phyloP scores from a whole-genome alignment of 30 jellyfish, hydroid and myxozoan species.

The Hydra vulgaris region DNA sequence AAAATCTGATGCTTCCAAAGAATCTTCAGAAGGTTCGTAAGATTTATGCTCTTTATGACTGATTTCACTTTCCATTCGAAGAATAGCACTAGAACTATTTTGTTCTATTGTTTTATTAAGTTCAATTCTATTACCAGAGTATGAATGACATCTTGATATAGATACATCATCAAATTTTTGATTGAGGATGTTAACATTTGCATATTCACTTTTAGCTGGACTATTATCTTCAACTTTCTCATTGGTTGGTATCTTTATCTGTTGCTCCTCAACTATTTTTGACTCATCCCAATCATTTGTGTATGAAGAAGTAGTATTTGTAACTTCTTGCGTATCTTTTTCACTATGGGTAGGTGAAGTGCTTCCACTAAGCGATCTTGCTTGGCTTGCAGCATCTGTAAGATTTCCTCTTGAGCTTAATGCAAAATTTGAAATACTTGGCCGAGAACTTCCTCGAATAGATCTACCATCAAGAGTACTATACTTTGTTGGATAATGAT shows the following conservation, averaged over 20 bases:
- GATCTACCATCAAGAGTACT: conserved; percentile 39
- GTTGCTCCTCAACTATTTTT: background rate
- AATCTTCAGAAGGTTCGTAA: background rate
- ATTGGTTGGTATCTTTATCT: background rate
- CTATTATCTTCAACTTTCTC: background rate
- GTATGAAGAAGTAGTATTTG: background rate
- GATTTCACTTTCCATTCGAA: conserved; percentile 18
- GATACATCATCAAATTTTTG: background rate
- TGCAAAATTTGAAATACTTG: conserved; percentile 6
- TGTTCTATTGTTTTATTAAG: background rate
- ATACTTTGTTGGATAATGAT: conserved; percentile 34
- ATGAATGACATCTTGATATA: conserved; percentile 21
- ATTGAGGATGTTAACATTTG: conserved; percentile 8
- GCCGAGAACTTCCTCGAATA: conserved; percentile 34
- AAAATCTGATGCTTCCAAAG: conserved; percentile 8
- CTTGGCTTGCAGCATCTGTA: conserved; percentile 3
- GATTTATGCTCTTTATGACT: background rate
- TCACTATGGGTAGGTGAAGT: conserved; percentile 1
- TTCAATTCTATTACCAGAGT: conserved; percentile 24
- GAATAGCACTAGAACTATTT: background rate
- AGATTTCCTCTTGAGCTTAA: background rate
- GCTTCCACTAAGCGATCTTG: background rate
- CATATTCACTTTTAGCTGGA: conserved; percentile 26
- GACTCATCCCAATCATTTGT: background rate
- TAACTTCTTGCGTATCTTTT: background rate